Evolutionary conservation across 2,113 vertebrate genomes (phyloP), one percentile per base, ranked within the genome.

Genomic region (Bubo blakistoni): DNA sequence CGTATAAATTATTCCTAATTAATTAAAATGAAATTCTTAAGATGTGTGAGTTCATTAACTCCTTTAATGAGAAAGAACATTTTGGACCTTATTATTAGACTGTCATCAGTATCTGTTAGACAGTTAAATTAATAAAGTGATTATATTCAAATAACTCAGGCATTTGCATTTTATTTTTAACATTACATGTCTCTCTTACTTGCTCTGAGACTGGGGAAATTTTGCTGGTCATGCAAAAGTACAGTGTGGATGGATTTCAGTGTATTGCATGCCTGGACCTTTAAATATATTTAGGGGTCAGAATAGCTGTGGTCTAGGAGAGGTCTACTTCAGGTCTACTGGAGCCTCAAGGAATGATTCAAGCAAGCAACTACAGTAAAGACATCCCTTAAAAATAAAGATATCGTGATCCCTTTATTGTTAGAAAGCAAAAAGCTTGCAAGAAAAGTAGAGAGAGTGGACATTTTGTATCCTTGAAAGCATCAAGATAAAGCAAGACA

Each of bases 131-230:
- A 93, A 95, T 91, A 95, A 95, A 96, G 69, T 88, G 72, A 95
- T 93, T 96, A 94, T 90, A 97, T 96, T 92, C 84, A 97, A 96
- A 96, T 95, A 93, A 95, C 77, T 91, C 78, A 78, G 54, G 52
- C 85, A 96, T 95, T 96, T 94, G 73, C 92, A 92, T 96, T 95
- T 97, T 96, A 95, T 96, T 97, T 96, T 94, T 96, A 94, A 94
- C 93, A 61, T 67, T 62, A 27, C 10, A 12, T 4, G 11, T 52
- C 27, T 91, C 59, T 51, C 40, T 59, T 17, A 30, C 69, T 93
- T 78, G 59, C 59, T 89, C 49, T n/a, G 59, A 57, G n/a, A 26
- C 26, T 67, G 17, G 13, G 46, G 38, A 36, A 54, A 36, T 32
- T 38, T 46, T 92, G 25, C 80, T 79, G 58, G 46, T 24, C 42